These are phyloP conservation scores for Drosophila varians DNA, from an alignment of 1,140 invertebrate genomes.

Conservation along the genomic window DNA sequence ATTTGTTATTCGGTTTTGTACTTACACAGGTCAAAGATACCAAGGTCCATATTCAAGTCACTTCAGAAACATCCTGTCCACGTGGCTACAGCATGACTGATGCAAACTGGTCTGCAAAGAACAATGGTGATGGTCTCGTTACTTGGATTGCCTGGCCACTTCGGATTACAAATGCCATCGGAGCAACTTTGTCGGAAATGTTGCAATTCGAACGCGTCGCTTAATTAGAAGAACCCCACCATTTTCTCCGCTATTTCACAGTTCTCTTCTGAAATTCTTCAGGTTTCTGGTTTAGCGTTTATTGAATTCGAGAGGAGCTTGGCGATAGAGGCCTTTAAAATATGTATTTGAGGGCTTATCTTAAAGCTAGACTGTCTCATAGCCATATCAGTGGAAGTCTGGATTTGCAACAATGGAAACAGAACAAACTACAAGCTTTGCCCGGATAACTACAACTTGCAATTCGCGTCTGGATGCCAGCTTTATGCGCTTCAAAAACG, in stretches of 20 bases:
- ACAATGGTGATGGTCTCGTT: neutral
- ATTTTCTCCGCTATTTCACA: constrained; percentile 2
- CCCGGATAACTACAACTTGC: constrained; percentile 29
- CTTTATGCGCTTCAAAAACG: constrained; percentile 12
- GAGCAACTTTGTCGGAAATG: constrained; percentile 20
- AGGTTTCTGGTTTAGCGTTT: neutral
- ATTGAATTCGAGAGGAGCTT: neutral
- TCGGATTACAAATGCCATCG: constrained; percentile 2
- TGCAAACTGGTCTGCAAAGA: constrained; percentile 23
- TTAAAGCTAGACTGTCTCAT: neutral
- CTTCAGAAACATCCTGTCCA: constrained; percentile 55
- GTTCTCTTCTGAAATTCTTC: neutral
- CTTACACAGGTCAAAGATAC: constrained; percentile 71
- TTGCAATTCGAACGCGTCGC: constrained; percentile 28
- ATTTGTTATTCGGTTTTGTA: constrained; percentile 24
- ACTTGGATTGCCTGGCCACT: neutral
- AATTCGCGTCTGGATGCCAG: constrained; percentile 14
- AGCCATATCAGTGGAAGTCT: constrained; percentile 22
- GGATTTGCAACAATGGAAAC: constrained; percentile 23
- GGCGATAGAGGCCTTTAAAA: neutral
- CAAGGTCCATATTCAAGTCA: constrained; percentile 78
- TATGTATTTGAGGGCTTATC: neutral
- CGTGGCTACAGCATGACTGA: constrained; percentile 51
- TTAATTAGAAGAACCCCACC: constrained; percentile 7
- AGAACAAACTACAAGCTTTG: constrained; percentile 10